These are phyloP conservation scores for Clupea harengus DNA, from an alignment of 2,113 vertebrate genomes.

Conservation along the genomic window DNA sequence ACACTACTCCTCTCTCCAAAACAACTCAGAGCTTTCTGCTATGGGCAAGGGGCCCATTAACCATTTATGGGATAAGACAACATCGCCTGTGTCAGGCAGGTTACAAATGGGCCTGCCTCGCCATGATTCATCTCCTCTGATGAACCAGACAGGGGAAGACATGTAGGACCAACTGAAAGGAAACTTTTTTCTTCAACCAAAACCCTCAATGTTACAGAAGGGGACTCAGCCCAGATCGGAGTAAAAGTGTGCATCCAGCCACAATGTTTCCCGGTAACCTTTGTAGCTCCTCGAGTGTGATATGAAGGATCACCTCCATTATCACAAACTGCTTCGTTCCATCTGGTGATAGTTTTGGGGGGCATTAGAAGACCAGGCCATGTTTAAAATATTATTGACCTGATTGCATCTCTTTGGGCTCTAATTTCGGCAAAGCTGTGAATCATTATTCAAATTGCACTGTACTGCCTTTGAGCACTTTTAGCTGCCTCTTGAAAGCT, in stretches of 20 bases:
- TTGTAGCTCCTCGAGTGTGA: neutral
- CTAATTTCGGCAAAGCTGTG: conserved; percentile 38
- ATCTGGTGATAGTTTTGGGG: conserved; percentile 23
- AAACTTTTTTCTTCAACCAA: neutral
- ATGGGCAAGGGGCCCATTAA: conserved; percentile 44
- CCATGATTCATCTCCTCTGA: conserved; percentile 25
- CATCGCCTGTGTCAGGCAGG: conserved; percentile 30
- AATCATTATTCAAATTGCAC: conserved; percentile 45
- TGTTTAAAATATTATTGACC: conserved; percentile 38
- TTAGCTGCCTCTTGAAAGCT: conserved; percentile 23
- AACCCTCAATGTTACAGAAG: neutral
- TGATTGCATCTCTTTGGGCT: conserved; percentile 36
- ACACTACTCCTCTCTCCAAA: conserved; percentile 51
- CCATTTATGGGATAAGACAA: conserved; percentile 56
- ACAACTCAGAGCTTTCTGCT: conserved; percentile 43
- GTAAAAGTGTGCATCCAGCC: neutral
- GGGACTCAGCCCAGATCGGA: neutral
- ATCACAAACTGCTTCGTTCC: conserved; percentile 30
- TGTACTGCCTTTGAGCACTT: conserved; percentile 25
- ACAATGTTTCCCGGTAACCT: neutral
- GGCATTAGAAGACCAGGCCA: neutral
- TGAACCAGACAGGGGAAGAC: neutral
- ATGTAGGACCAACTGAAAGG: neutral
- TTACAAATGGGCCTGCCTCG: conserved; percentile 17
- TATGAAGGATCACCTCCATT: conserved; percentile 38